Evolutionary conservation across 2,113 vertebrate genomes (phyloP).

Genomic region (Apteryx mantelli): DNA sequence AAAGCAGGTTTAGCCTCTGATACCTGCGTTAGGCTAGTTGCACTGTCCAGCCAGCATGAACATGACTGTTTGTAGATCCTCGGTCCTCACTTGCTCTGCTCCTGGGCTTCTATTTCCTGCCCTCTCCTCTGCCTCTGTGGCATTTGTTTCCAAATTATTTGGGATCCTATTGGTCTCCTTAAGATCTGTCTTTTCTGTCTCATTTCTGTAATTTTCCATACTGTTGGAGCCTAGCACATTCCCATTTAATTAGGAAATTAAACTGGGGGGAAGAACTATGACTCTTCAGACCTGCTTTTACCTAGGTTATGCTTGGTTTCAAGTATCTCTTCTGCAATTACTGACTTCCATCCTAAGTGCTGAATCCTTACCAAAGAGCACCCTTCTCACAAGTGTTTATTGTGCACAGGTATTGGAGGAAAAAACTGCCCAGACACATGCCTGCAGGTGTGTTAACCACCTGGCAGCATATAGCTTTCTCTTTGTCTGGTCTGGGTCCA

Average conservation of each 20-base stretch:
- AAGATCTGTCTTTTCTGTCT: background rate
- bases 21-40: rapidly evolving
- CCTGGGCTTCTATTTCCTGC: background rate
- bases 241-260: background rate
- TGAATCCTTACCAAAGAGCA: rapidly evolving
- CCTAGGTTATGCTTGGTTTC: background rate
- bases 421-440: background rate
- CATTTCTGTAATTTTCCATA: background rate
- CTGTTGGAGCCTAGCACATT: rapidly evolving
- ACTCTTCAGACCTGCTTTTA: background rate
- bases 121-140: background rate
- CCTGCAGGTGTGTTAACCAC: background rate
- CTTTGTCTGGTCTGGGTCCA: rapidly evolving
- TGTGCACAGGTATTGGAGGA: rapidly evolving
- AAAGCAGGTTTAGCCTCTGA: background rate
- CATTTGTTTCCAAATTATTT: background rate
- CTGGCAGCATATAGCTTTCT: background rate
- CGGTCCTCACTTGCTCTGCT: rapidly evolving
- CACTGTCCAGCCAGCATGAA: background rate
- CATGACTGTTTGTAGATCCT: background rate
- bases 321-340: background rate
- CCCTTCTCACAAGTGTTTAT: background rate
- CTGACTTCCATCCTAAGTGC: rapidly evolving
- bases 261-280: background rate
- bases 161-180: background rate